These are phyloP conservation scores for Heteromurus nitidus DNA, from an alignment of 2,888 invertebrate genomes.

Conservation along the genomic window DNA sequence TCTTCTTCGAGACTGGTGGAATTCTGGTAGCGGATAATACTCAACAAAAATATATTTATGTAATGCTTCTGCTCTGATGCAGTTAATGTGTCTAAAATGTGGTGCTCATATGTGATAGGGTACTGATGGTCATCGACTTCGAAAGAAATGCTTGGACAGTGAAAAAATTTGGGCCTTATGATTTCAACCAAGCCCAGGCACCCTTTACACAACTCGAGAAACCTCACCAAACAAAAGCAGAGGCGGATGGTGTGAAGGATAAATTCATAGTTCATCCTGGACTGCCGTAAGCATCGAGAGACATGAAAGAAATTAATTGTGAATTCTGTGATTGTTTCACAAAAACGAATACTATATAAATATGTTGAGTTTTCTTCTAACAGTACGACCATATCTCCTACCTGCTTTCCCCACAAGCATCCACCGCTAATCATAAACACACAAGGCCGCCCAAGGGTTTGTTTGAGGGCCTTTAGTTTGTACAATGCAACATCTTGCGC, in stretches of 20 bases:
- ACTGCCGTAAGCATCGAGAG: conserved; percentile 17
- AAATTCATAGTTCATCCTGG: conserved; percentile 16
- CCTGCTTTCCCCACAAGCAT: conserved; percentile 18
- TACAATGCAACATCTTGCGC: background rate
- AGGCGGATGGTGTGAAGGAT: background rate
- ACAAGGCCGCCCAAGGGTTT: conserved; percentile 18
- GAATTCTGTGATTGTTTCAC: background rate
- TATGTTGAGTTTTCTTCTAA: background rate
- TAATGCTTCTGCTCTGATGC: background rate
- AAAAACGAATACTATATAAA: background rate
- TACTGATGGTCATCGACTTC: conserved; percentile 53
- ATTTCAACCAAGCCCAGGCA: background rate
- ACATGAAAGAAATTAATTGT: background rate
- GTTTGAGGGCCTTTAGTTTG: conserved; percentile 28
- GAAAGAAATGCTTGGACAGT: conserved; percentile 44
- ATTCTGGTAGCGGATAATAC: conserved; percentile 41
- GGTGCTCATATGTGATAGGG: conserved; percentile 29
- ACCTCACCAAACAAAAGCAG: background rate
- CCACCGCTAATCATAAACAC: background rate
- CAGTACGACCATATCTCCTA: conserved; percentile 26
- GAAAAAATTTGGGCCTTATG: conserved; percentile 60
- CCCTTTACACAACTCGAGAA: conserved; percentile 11
- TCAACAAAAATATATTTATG: background rate
- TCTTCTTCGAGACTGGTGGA: conserved; percentile 37
- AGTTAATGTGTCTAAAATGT: background rate